Base-by-base conservation (phyloP, 2,888 invertebrate genomes). In the Smittia aterrima region DNA sequence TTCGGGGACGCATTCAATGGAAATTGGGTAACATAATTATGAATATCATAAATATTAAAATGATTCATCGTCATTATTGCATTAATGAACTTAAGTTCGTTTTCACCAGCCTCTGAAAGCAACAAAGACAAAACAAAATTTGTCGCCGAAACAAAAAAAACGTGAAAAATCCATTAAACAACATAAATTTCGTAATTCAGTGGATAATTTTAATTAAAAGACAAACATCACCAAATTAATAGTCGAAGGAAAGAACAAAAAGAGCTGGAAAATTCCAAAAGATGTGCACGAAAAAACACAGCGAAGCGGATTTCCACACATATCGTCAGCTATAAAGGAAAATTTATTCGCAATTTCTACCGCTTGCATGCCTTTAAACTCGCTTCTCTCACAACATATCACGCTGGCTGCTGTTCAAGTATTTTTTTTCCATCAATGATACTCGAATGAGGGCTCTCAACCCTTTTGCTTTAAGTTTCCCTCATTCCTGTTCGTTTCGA, bases 41-140 rank as follows among this genome's bases (percentile, higher is more conserved):
- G 70, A 70, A 70, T 54, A 70, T 70, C 53, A 70, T 70, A 53
- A 70, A 70, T 70, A 70, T 70, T 70, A 53, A 70, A 70, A 53
- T 70, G 27, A 54, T 41, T 70, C 53, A 66, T 66, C n/a, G 66
- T 66, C 38, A 68, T 68, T 41, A 47, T 13, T 47, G 47, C 68
- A 47, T 38, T 22, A 47, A 68, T 40, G 66, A 66, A 20, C 18
- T 66, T 40, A 38, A 6, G 6, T 47, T 47, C n/a, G 18, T 16
- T 47, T 18, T 47, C 53, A 13, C 53, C 18, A 13, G 53, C 53
- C 2, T 18, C n/a, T 32, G 32, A 3, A 32, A 9, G 11, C 2
- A 47, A 13, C 47, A 47, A 47, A n/a, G 47, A 47, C 7, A 47
- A 47, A 47, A 47, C 47, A 47, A n/a, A 47, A 47, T 47, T 11